Percentiles rank a stretch among this genome's conserved stretches.
phyloP scores from a whole-genome alignment of 1,140 invertebrate genomes.

The Pseudomyrmex dendroicus region DNA sequence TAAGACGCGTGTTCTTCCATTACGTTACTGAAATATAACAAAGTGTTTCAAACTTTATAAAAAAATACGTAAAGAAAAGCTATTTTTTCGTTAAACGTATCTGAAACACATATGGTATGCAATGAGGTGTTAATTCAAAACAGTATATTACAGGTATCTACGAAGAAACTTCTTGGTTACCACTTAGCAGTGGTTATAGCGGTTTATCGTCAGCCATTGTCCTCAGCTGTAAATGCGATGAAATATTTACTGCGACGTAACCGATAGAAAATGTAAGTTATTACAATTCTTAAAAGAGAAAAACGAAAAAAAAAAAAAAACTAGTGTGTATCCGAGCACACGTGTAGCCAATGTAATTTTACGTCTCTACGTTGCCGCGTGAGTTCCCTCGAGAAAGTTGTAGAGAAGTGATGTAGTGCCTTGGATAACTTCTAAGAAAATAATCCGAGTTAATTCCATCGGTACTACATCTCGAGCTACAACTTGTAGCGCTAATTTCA shows the following conservation, averaged over 20 bases:
- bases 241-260: neutral
- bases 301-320: neutral
- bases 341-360: constrained; percentile 10
- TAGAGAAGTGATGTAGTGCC: neutral
- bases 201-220: neutral
- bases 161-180: neutral
- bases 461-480: constrained; percentile 25
- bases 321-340: neutral
- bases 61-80: neutral
- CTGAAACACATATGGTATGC: too few relatives aligned
- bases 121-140: too few relatives aligned
- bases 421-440: constrained; percentile 40
- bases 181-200: neutral
- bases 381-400: constrained; percentile 22
- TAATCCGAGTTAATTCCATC: constrained; percentile 49
- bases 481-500: constrained; percentile 53
- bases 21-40: too few relatives aligned
- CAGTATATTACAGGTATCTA: neutral
- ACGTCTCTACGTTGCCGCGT: constrained; percentile 1
- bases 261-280: neutral
- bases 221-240: neutral
- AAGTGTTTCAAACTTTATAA: neutral
- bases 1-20: neutral
- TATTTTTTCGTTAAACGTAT: neutral
- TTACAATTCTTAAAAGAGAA: neutral